Evolutionary conservation across 2,888 invertebrate genomes (phyloP).

Genomic region (Thysanoteuthis rhombus): DNA sequence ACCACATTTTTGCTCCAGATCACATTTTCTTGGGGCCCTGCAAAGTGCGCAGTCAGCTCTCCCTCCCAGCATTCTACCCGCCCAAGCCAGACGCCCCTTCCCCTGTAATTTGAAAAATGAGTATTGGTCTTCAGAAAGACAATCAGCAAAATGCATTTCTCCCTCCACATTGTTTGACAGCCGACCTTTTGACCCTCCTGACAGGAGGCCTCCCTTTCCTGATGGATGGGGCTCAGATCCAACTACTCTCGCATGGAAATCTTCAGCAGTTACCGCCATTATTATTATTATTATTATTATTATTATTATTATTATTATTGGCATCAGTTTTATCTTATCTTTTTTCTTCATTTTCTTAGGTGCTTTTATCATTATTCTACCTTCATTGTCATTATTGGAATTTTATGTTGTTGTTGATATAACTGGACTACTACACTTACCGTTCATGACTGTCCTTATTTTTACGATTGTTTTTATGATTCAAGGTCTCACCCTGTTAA

Average conservation of each 20-base stretch:
- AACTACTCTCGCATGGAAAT: neutral
- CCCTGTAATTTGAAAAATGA: neutral
- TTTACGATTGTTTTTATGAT: neutral
- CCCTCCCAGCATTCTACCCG: neutral
- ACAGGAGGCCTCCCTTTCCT: neutral
- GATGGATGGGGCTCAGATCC: neutral
- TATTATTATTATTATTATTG: neutral
- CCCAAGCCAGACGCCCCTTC: neutral
- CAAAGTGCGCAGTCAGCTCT: neutral
- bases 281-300: neutral
- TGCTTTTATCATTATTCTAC: neutral
- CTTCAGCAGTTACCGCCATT: neutral
- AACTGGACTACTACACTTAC: neutral
- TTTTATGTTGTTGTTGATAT: neutral
- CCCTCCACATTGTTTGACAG: neutral
- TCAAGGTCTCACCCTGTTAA: neutral
- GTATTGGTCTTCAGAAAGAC: neutral
- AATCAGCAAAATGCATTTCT: neutral
- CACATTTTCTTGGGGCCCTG: neutral
- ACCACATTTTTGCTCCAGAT: neutral
- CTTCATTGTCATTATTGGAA: neutral
- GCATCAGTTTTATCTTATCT: neutral
- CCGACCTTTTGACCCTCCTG: neutral
- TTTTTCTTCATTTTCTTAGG: neutral
- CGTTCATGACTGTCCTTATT: neutral